Conservation (phyloP, 2,113 vertebrate genomes). For the Scytalopus superciliaris region DNA sequence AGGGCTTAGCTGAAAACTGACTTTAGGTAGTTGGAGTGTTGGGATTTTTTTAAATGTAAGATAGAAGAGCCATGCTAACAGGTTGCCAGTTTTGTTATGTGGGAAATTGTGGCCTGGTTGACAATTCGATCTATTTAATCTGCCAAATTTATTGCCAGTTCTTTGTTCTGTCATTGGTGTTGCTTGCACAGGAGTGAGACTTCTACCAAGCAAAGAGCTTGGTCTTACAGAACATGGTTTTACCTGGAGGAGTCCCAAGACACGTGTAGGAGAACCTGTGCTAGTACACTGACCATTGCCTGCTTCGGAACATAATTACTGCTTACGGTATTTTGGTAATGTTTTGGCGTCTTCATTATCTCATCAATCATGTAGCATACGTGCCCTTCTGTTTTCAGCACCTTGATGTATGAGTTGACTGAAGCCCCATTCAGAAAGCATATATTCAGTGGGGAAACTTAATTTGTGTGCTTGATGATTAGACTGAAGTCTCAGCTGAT, state of each 20-base stretch:
- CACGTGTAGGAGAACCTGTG: not conserved
- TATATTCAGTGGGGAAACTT: not conserved
- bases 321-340: not conserved
- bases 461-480: not conserved
- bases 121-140: not conserved
- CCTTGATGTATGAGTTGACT: not conserved
- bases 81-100: not conserved
- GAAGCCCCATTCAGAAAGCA: not conserved
- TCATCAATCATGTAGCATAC: not conserved
- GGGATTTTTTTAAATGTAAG: not conserved
- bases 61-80: not conserved
- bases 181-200: not conserved
- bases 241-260: not conserved
- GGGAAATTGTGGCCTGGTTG: not conserved
- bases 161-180: not conserved
- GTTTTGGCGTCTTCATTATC: not conserved
- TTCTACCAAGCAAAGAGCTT: not conserved
- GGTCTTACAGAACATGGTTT: not conserved
- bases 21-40: rapidly evolving
- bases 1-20: not conserved
- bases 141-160: not conserved
- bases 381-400: not conserved
- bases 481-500: not conserved
- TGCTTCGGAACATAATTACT: not conserved
- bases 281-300: rapidly evolving